These are phyloP conservation scores for Drosophila novamexicana DNA, from an alignment of 1,140 invertebrate genomes.

Conservation along the genomic window DNA sequence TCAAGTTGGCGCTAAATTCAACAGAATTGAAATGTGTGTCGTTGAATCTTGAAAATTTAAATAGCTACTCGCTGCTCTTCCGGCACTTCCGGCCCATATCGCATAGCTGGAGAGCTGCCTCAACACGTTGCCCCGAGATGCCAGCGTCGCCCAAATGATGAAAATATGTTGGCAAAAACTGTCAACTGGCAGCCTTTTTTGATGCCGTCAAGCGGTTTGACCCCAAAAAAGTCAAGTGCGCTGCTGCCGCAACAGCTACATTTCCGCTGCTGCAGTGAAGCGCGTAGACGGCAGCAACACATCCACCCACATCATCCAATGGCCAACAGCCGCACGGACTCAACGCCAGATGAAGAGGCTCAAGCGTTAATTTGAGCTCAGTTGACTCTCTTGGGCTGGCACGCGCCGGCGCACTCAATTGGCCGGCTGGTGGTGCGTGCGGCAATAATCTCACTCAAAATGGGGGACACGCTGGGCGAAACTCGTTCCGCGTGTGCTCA, in stretches of 20 bases:
- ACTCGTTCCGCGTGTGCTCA: conserved; percentile 53
- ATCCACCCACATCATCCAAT: conserved; percentile 38
- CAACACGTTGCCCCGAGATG: conserved; percentile 14
- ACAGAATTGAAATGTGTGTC: conserved; percentile 5
- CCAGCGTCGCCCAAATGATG: conserved; percentile 25
- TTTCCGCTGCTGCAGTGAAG: conserved; percentile 16
- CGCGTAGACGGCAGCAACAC: conserved; percentile 11
- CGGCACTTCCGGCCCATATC: conserved; percentile 23
- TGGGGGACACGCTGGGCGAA: conserved; percentile 59
- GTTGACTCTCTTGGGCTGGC: conserved; percentile 37
- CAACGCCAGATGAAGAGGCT: conserved; percentile 5
- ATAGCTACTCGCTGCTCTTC: conserved; percentile 21
- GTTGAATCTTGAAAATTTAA: conserved; percentile 23
- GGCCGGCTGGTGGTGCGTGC: conserved; percentile 19
- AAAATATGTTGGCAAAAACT: conserved; percentile 48
- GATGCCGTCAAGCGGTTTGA: conserved; percentile 68
- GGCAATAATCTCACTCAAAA: conserved; percentile 63
- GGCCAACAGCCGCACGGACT: conserved; percentile 26
- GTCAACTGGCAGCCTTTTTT: conserved; percentile 46
- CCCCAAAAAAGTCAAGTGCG: conserved; percentile 81
- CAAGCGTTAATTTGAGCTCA: conserved; percentile 3
- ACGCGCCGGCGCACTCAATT: conserved; percentile 82
- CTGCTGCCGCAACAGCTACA: conserved; percentile 11
- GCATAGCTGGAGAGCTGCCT: conserved; percentile 10
- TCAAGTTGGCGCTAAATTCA: background rate